Conservation (phyloP, 2,888 invertebrate species). For the Acleris laterana region DNA sequence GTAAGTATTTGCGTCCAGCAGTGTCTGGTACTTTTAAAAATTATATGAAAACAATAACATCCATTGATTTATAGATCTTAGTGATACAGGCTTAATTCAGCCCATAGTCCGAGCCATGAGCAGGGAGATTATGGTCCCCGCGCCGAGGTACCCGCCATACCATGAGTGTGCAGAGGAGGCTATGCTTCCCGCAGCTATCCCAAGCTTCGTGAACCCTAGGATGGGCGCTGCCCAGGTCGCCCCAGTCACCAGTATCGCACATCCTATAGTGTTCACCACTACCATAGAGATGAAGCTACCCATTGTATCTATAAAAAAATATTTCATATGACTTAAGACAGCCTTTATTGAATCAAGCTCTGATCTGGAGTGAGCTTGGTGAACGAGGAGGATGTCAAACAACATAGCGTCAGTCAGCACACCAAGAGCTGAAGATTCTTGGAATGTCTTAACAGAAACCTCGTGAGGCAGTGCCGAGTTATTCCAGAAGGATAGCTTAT, state of each 20-base stretch:
- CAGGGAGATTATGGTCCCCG: conserved; percentile 25
- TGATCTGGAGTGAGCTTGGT: too few species aligned
- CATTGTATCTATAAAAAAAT: neutral
- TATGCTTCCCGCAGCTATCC: conserved; percentile 28
- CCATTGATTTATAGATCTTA: neutral
- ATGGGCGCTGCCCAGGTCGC: conserved; percentile 27
- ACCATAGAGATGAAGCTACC: neutral
- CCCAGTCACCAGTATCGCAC: conserved; percentile 20
- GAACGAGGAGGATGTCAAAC: too few species aligned
- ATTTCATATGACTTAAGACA: too few species aligned
- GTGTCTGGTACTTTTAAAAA: too few species aligned
- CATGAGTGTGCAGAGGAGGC: conserved; percentile 30
- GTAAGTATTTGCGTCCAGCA: too few species aligned
- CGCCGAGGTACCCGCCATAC: conserved; percentile 23
- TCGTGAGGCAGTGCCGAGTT: too few species aligned
- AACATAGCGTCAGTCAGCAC: too few species aligned
- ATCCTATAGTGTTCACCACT: neutral
- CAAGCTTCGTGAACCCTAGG: conserved; percentile 30
- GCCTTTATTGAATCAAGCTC: too few species aligned
- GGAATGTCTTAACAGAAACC: too few species aligned
- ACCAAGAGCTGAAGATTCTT: too few species aligned
- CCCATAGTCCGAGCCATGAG: conserved; percentile 7
- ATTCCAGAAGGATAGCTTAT: too few species aligned
- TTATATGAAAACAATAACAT: neutral
- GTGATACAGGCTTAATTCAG: neutral